Percentiles rank a stretch among this genome's conserved stretches.
Evolutionary conservation across 1,140 invertebrate genomes (phyloP).

Genomic region (Heliconius hermathena): DNA sequence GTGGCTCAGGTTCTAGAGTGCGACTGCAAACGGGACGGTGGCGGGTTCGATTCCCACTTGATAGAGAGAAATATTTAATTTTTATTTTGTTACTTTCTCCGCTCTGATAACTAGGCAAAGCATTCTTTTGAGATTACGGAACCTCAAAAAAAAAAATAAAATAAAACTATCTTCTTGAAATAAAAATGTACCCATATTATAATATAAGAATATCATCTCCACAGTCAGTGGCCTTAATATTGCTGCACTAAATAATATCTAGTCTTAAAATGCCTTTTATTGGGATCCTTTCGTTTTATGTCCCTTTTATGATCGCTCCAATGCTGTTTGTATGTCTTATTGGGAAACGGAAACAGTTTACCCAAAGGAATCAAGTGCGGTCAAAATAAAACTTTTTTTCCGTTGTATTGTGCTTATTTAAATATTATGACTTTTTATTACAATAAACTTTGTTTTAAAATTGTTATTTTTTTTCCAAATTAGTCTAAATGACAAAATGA

Average conservation of each 20-base stretch:
- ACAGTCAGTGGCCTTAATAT: slow-evolving; percentile 50
- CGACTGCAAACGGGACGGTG: no score
- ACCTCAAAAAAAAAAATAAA: no score
- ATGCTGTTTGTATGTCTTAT: slow-evolving; percentile 28
- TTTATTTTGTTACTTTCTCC: no score
- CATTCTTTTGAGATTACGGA: no score
- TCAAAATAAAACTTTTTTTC: background rate
- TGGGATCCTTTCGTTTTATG: slow-evolving; percentile 65
- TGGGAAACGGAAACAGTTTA: slow-evolving; percentile 29
- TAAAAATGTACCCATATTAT: background rate
- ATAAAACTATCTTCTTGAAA: background rate
- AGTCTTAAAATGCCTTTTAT: slow-evolving; percentile 61
- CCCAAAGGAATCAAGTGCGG: slow-evolving; percentile 18
- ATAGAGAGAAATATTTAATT: no score
- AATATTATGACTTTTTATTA: background rate
- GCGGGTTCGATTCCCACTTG: no score
- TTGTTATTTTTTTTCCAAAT: no score
- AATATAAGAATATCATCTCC: background rate
- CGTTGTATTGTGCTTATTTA: background rate
- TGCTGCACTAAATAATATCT: slow-evolving; percentile 64
- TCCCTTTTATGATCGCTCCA: slow-evolving; percentile 49
- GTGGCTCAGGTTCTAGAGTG: no score
- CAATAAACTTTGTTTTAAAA: no score
- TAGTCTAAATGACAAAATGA: no score
- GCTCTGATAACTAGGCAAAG: no score